Base-by-base conservation (phyloP, 2,888 invertebrate species). In the Thera britannica region DNA sequence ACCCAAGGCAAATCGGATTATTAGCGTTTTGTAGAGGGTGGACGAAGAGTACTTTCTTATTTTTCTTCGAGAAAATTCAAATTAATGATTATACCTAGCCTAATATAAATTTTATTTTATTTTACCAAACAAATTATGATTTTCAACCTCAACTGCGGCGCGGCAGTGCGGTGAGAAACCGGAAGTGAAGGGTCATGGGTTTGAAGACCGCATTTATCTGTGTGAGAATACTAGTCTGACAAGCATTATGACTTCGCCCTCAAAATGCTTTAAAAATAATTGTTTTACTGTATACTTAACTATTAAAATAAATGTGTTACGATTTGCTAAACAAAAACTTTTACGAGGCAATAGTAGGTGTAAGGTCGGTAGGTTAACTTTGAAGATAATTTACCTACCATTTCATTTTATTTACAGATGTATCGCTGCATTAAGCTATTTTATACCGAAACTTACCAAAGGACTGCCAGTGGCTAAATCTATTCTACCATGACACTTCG, bases 401-500 rank as follows among this genome's bases (percentile, higher is more conserved):
- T 23, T 23, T 23, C 23, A 23, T 23, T 23, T 23, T 23, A 23
- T 23, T 23, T 23, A 23, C 23, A 23, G 23, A 41, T 6, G 9
- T 34, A 3, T 1, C 0, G 23, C 0, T 52, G 23, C 34, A 52
- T 41, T 12, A 46, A 9, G 44, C 57, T 44, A 57, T 57, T 41
- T 57, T 23, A 57, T 44, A 12, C 44, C 34, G 52, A 11, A 52
- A 41, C 44, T 59, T 57, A 65, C 48, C 36, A 68, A 62, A 62
- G 58, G 49, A 66, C 61, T n/a, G 52, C 52, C 34, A 12, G 36
- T 46, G 61, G 12, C 60, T 62, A 62, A 54, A 51, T 61, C 67
- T 64, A 63, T 71, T 65, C 71, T 65, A 65, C 58, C 62, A 72
- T 88, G 88, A 86, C 88, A 86, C 87, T 86, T 85, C 79, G 79